Base-by-base conservation (phyloP, 2,113 vertebrate species). In the Tonatia bakeri region DNA sequence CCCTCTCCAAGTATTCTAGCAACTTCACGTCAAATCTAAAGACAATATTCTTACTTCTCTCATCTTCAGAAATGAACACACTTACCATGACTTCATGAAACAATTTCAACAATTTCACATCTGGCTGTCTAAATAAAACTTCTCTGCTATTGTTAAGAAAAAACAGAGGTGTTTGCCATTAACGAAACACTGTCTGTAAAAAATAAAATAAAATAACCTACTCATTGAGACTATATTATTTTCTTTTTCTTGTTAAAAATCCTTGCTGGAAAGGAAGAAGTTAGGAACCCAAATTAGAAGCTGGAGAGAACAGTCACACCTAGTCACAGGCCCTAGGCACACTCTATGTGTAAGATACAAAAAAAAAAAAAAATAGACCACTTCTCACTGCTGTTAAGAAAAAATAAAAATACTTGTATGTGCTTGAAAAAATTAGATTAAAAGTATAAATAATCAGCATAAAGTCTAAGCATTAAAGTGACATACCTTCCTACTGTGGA, bases 231-330 rank as follows among this genome's bases (percentile, higher is more conserved):
- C 13, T 73, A 56, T 1, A 31, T 77, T 50, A 38, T 17, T 80
- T 76, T n/a, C 16, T 59, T 16, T 79, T 65, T 47, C 36, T 61
- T 77, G 22, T 73, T 56, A 73, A 85, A 45, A 83, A 73, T 75
- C 31, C 43, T 92, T 81, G 31, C 59, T 70, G 33, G 28, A 92
- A 94, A 94, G 82, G 65, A 95, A 76, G 73, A 31, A 7, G 43
- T 76, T 52, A 91, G 47, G n/a, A 52, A 65, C 45, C 59, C 43
- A 89, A 86, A 81, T 92, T 86, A 89, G 95, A 94, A 97, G 83
- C 67, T 50, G 14, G 36, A 94, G 38, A 82, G 83, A 84, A 76
- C 80, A 76, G 54, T 94, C 84, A 85, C 88, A 96, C 80, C 75
- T 95, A 64, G 36, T 91, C 94, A 92, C 43, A 43, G 8, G 88